These are phyloP conservation scores for Lagorchestes hirsutus DNA, from an alignment of 2,797 vertebrate genomes.

Conservation along the genomic window DNA sequence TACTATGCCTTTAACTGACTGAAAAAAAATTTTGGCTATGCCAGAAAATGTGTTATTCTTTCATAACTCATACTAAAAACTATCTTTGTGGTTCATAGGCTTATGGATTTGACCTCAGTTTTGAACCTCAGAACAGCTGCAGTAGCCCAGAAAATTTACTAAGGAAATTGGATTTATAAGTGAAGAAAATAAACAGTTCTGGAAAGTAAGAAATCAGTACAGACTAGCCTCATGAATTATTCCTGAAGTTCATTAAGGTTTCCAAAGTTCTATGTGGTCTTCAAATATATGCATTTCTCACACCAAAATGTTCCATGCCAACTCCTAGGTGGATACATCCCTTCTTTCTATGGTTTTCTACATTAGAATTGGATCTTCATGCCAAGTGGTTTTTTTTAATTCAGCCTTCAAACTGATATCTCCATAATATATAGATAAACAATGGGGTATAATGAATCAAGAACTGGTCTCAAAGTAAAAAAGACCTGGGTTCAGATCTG, in stretches of 20 bases:
- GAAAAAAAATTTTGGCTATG: not conserved
- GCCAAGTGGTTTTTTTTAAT: not conserved
- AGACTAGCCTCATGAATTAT: not conserved
- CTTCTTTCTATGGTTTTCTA: not conserved
- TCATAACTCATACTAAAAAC: rapidly evolving
- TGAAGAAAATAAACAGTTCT: not conserved
- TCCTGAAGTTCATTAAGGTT: not conserved
- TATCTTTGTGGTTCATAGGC: not conserved
- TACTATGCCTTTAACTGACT: not conserved
- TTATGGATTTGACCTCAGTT: not conserved
- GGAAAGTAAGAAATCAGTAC: slow-evolving; percentile 20
- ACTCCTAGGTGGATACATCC: not conserved
- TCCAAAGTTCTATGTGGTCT: not conserved
- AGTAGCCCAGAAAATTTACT: not conserved
- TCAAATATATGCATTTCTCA: not conserved
- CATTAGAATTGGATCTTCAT: not conserved
- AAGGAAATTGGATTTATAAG: rapidly evolving
- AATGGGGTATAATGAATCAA: not conserved
- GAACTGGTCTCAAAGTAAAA: not conserved
- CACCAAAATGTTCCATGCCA: not conserved
- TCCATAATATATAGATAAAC: not conserved
- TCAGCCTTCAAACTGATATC: not conserved
- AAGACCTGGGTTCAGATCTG: not conserved
- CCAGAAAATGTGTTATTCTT: not conserved
- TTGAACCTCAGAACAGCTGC: not conserved